Percentiles rank a stretch among this genome's conserved stretches.
These are phyloP conservation scores for Conopomorpha cramerella DNA, from an alignment of 1,140 invertebrate species.

Conservation along the genomic window DNA sequence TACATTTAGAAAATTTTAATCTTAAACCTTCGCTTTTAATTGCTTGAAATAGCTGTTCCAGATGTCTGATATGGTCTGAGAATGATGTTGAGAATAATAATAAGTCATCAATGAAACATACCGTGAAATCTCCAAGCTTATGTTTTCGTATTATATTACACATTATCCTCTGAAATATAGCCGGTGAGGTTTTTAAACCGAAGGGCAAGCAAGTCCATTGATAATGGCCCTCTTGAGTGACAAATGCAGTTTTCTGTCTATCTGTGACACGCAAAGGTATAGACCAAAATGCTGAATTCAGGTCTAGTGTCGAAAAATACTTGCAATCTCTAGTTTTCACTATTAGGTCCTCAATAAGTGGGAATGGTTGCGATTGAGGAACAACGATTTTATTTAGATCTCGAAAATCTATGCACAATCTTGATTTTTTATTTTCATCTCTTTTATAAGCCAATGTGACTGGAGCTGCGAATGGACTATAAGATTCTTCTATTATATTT, in stretches of 20 bases:
- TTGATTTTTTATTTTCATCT: slow-evolving; percentile 21
- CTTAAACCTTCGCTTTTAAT: slow-evolving; percentile 15
- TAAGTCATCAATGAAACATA: slow-evolving; percentile 27
- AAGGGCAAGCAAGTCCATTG: slow-evolving; percentile 29
- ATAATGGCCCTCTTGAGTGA: slow-evolving; percentile 31
- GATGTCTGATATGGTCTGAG: slow-evolving; percentile 16
- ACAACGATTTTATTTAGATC: slow-evolving; percentile 28
- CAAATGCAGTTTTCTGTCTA: slow-evolving; percentile 30
- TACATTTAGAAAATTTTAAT: slow-evolving; percentile 27
- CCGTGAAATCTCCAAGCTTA: slow-evolving; percentile 12
- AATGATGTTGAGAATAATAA: slow-evolving; percentile 19
- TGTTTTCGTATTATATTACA: slow-evolving; percentile 20
- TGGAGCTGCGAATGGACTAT: too few relatives aligned
- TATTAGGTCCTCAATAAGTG: slow-evolving; percentile 25
- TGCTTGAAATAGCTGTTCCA: slow-evolving; percentile 8
- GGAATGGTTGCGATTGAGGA: slow-evolving; percentile 33
- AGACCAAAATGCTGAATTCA: slow-evolving; percentile 38
- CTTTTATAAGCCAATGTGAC: slow-evolving; percentile 29
- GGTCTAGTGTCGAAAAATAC: slow-evolving; percentile 26
- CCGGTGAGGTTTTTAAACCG: slow-evolving; percentile 25
- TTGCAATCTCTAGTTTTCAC: slow-evolving; percentile 20
- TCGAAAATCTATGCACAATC: slow-evolving; percentile 29
- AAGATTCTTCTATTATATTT: too few relatives aligned
- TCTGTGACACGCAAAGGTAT: slow-evolving; percentile 22
- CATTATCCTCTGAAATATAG: slow-evolving; percentile 28